A percentile compares a stretch with the other conserved stretches of the same genome.
Evolutionary conservation across 2,888 invertebrate species (phyloP).

Genomic region (Aethes cnicana): DNA sequence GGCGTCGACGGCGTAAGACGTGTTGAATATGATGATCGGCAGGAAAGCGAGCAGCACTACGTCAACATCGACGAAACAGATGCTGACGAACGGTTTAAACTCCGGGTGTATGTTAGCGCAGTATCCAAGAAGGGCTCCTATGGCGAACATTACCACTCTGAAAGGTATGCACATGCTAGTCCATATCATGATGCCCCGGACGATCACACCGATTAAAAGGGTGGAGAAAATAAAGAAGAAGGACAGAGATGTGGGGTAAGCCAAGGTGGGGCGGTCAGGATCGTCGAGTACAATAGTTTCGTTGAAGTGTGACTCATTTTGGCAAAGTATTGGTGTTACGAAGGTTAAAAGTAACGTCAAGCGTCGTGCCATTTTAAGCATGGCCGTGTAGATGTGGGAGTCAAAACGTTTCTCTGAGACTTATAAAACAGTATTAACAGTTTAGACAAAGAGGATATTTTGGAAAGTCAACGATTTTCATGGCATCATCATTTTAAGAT

Average conservation of each 20-base stretch:
- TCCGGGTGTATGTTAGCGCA: constrained; percentile 55
- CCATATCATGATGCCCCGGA: constrained; percentile 62
- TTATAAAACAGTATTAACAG: not conserved
- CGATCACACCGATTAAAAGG: constrained; percentile 58
- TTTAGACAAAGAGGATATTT: too few species aligned
- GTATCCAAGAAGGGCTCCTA: constrained; percentile 64
- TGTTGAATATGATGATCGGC: constrained; percentile 65
- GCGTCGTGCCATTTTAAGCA: constrained; percentile 15
- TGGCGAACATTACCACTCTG: constrained; percentile 65
- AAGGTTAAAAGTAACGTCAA: constrained; percentile 3
- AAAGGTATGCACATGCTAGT: constrained; percentile 60
- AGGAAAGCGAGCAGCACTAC: constrained; percentile 55
- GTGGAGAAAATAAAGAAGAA: constrained; percentile 62
- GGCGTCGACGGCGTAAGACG: constrained; percentile 65
- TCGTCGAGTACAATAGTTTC: constrained; percentile 37
- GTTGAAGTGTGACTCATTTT: constrained; percentile 7
- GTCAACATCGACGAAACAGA: constrained; percentile 65
- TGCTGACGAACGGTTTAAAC: constrained; percentile 58
- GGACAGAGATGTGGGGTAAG: constrained; percentile 56
- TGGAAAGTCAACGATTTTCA: too few species aligned
- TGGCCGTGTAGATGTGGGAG: constrained; percentile 10
- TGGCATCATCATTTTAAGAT: too few species aligned
- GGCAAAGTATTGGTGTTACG: not conserved
- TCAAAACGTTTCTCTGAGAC: not conserved
- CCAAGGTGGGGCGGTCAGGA: constrained; percentile 47